A percentile compares a stretch with the other conserved stretches of the same genome.
These are phyloP conservation scores for Notarius lentiginosus DNA, from an alignment of 2,113 vertebrate genomes.

Conservation along the genomic window DNA sequence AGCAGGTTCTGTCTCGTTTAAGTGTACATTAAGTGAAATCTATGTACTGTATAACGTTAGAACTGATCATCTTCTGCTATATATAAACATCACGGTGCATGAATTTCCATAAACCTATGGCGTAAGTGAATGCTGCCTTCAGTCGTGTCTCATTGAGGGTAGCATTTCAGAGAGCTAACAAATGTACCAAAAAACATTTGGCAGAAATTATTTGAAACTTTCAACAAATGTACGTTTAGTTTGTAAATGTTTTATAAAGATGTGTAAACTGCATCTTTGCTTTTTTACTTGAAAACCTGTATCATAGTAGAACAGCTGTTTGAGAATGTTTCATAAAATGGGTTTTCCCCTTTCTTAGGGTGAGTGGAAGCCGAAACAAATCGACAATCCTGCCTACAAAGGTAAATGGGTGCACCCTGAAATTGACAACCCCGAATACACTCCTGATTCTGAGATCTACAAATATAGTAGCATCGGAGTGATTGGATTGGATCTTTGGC, in stretches of 20 bases:
- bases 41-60: neutral
- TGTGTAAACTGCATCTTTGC: neutral
- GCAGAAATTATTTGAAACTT: neutral
- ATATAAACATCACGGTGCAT: neutral
- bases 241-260: too few relatives aligned
- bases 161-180: neutral
- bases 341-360: slow-evolving; percentile 62
- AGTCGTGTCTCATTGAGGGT: neutral
- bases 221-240: neutral
- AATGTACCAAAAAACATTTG: neutral
- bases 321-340: neutral
- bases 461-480: slow-evolving; percentile 75
- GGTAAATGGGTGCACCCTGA: slow-evolving; percentile 82
- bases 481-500: slow-evolving; percentile 80
- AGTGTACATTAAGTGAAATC: too few relatives aligned
- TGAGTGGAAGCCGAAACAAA: slow-evolving; percentile 78
- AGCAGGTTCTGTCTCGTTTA: neutral
- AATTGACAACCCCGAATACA: slow-evolving; percentile 84
- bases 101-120: neutral
- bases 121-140: neutral
- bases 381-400: slow-evolving; percentile 79
- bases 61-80: neutral
- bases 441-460: slow-evolving; percentile 75
- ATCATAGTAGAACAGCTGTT: slow-evolving; percentile 1
- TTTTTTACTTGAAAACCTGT: neutral